Base-by-base conservation (phyloP, 2,797 vertebrate species). In the Onychomys leucogaster region DNA sequence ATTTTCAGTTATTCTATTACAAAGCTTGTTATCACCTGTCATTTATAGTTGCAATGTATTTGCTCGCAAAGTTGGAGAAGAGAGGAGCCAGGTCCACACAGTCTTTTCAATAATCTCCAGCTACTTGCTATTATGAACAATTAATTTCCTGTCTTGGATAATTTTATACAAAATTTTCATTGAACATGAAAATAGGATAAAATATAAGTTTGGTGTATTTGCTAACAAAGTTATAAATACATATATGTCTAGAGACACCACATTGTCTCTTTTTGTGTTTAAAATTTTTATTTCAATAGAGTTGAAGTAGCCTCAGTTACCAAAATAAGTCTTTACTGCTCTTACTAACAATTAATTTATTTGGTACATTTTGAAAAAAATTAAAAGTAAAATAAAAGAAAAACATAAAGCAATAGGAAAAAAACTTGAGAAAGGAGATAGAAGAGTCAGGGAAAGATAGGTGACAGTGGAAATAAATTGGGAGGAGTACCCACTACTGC, bases 131-230 rank as follows among this genome's bases (percentile, higher is more conserved):
- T 61, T 93, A 78, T 86, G 23, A 96, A 52, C 67, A 97, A 94
- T 94, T 95, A 78, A 97, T 91, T 93, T 88, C 23, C 6, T 59
- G 37, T 92, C 32, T 77, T 69, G 67, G 8, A 49, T 75, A 2
- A 89, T 97, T 96, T 97, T 63, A 84, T 88, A 77, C n/a, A 69
- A 95, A 86, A 7, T 93, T 34, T 91, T 65, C 43, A 92, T 0
- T 78, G 6, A 34, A 63, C n/a, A 77, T 77, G 29, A 94, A 87
- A 90, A 96, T 11, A 86, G 27, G 27, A 32, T 76, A 94, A 95
- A 91, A 71, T 17, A 61, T 29, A 52, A 52, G 61, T 23, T 93
- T 94, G n/a, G 84, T 80, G 52, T 67, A 16, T 80, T 89, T 95
- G 8, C 59, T 59, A 76, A 65, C 29, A 67, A 67, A 46, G 75